Evolutionary conservation across 2,113 vertebrate species (phyloP).

Genomic region (Tachycineta bicolor): DNA sequence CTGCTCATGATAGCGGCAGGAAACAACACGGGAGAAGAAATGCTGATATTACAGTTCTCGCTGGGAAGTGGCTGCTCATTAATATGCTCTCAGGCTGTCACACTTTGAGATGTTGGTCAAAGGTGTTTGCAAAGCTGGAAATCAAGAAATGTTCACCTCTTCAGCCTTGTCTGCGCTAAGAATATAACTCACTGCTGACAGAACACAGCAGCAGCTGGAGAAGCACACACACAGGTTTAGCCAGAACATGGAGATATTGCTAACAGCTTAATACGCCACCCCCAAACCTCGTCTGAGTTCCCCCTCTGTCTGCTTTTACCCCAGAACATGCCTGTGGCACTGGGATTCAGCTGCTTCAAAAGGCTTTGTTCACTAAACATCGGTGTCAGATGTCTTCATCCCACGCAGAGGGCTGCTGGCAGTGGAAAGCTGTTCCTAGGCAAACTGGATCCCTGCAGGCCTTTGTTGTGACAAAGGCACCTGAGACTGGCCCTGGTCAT

Average conservation of each 20-base stretch:
- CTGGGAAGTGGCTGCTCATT: background rate
- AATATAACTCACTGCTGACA: background rate
- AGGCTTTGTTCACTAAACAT: background rate
- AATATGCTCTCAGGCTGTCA: slow-evolving; percentile 10
- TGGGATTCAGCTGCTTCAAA: background rate
- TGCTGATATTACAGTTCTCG: background rate
- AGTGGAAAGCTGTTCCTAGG: background rate
- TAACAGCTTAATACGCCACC: background rate
- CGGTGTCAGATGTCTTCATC: background rate
- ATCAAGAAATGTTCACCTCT: background rate
- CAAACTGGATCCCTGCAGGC: background rate
- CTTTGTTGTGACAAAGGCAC: background rate
- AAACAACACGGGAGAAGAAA: background rate
- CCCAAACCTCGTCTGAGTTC: background rate
- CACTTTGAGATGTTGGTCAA: slow-evolving; percentile 1
- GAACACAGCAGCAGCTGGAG: background rate
- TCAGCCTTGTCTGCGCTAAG: background rate
- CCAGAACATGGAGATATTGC: background rate
- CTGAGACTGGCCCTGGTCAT: background rate
- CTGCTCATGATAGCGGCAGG: background rate
- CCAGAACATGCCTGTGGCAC: background rate
- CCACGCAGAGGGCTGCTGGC: background rate
- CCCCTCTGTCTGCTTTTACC: background rate
- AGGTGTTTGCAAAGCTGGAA: slow-evolving; percentile 33
- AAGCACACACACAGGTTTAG: background rate